These are phyloP conservation scores for Sipha maydis DNA, from an alignment of 2,888 invertebrate genomes.

Conservation along the genomic window DNA sequence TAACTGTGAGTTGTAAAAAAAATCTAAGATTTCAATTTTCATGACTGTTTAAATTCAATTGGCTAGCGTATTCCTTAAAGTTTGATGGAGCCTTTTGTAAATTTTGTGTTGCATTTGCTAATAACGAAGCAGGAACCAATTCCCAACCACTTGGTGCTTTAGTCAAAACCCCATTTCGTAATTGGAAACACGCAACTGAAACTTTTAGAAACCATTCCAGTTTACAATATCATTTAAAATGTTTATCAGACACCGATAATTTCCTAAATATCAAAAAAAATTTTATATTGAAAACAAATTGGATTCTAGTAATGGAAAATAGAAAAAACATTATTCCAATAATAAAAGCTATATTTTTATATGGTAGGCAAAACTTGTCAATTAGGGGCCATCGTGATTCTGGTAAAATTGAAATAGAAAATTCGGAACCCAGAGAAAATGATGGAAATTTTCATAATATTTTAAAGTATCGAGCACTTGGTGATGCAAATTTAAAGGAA, in stretches of 20 bases:
- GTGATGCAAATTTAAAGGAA: background rate
- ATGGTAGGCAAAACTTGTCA: background rate
- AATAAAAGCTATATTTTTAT: constrained; percentile 16
- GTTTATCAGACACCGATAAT: constrained; percentile 17
- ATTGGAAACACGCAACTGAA: constrained; percentile 12
- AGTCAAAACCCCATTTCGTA: background rate
- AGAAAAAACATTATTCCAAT: too few relatives aligned
- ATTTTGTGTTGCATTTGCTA: constrained; percentile 18
- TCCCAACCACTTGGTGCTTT: background rate
- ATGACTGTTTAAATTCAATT: constrained; percentile 4
- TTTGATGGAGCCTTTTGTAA: constrained; percentile 19
- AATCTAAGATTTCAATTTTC: constrained; percentile 23
- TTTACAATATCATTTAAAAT: constrained; percentile 34
- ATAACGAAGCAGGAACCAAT: background rate
- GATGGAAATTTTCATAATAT: constrained; percentile 8
- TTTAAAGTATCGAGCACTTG: background rate
- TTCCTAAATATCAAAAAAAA: constrained; percentile 25
- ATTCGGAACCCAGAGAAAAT: background rate
- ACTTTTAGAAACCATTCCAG: constrained; percentile 18
- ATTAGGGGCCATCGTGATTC: constrained; percentile 22
- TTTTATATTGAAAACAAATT: constrained; percentile 8
- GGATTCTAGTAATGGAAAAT: background rate
- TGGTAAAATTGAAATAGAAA: background rate
- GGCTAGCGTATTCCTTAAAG: constrained; percentile 2
- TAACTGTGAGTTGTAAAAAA: background rate